phyloP scores from a whole-genome alignment of 2,113 vertebrate species.

The Miniopterus natalensis region DNA sequence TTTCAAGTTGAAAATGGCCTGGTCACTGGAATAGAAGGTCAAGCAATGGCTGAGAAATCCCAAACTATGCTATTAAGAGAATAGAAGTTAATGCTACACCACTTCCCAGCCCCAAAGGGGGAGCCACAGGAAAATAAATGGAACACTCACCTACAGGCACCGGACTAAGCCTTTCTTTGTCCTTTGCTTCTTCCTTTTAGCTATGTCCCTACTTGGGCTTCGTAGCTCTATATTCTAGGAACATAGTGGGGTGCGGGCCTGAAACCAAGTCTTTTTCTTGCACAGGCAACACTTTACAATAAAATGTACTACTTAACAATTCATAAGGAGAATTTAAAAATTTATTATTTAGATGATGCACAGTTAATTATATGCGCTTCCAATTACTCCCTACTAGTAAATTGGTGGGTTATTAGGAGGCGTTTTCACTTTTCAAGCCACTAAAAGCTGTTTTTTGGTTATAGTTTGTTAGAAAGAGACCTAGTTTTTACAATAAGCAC shows the following conservation, averaged over 20 bases:
- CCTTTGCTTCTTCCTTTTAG: background rate
- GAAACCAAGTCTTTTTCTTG: background rate
- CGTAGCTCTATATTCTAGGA: background rate
- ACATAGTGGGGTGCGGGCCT: background rate
- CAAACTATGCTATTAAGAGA: background rate
- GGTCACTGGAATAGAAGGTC: background rate
- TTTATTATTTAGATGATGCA: background rate
- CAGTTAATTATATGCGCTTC: background rate
- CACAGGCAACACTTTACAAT: background rate
- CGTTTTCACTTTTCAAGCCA: conserved; percentile 1
- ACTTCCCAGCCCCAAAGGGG: background rate
- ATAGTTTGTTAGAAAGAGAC: background rate
- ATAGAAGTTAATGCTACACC: background rate
- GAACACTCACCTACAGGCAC: background rate
- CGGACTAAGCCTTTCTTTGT: background rate
- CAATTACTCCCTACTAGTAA: conserved; percentile 24
- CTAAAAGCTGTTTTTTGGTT: conserved; percentile 4
- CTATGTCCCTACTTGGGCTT: background rate
- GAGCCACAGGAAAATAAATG: background rate
- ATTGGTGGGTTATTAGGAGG: background rate
- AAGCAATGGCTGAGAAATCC: background rate
- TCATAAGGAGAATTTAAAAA: background rate
- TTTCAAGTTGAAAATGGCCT: background rate
- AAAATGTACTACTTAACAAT: conserved; percentile 31
- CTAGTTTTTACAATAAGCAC: background rate